A percentile compares a stretch with the other conserved stretches of the same genome.
Evolutionary conservation across 2,113 vertebrate genomes (phyloP).

Genomic region (Lanius collurio): DNA sequence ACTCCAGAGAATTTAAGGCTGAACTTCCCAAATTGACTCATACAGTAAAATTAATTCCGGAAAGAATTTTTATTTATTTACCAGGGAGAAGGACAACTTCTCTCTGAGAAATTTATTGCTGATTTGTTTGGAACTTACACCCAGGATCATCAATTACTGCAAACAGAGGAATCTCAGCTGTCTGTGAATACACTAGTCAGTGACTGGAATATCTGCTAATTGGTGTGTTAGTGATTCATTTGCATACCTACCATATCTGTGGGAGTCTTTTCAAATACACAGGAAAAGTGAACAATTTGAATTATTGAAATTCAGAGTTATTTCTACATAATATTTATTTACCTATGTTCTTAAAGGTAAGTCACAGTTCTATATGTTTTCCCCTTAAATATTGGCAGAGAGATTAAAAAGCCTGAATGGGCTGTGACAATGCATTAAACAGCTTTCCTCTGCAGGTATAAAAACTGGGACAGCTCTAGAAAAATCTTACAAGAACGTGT

Average conservation of each 20-base stretch:
- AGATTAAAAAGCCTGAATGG: neutral
- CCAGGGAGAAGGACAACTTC: neutral
- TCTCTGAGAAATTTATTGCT: neutral
- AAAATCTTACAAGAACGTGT: neutral
- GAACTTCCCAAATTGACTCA: neutral
- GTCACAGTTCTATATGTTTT: neutral
- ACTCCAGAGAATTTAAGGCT: neutral
- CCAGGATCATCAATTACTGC: neutral
- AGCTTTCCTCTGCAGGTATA: neutral
- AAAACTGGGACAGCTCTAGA: neutral
- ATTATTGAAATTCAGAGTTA: neutral
- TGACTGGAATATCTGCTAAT: neutral
- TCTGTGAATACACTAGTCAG: neutral
- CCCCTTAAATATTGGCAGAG: neutral
- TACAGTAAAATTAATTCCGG: neutral
- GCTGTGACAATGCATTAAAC: neutral
- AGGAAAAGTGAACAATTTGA: neutral
- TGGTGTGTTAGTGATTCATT: neutral
- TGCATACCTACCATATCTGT: neutral
- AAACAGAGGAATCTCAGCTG: neutral
- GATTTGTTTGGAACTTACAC: neutral
- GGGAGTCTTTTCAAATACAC: neutral
- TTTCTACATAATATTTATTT: neutral
- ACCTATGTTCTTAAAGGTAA: neutral
- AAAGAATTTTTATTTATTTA: neutral